Evolutionary conservation across 2,888 invertebrate species (phyloP).

Genomic region (Ochropleura leucogaster): DNA sequence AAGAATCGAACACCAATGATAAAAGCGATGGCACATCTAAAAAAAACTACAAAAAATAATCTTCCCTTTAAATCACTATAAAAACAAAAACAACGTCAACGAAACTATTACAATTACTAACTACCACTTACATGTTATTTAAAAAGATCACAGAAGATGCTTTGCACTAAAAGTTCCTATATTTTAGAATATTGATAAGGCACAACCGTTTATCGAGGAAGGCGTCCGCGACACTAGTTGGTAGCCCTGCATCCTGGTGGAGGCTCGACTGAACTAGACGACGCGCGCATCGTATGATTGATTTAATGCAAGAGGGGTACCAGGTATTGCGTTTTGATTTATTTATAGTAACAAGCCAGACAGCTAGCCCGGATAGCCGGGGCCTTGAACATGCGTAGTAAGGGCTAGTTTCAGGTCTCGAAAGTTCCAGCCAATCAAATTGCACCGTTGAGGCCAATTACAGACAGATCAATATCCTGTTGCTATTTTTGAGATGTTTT

Average conservation of each 20-base stretch:
- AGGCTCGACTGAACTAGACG: slow-evolving; percentile 37
- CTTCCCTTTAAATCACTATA: neutral
- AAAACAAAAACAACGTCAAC: neutral
- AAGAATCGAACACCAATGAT: neutral
- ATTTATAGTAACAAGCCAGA: slow-evolving; percentile 56
- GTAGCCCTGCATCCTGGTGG: slow-evolving; percentile 20
- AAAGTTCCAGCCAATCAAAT: slow-evolving; percentile 7
- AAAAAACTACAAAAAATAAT: neutral
- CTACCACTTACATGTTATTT: slow-evolving; percentile 23
- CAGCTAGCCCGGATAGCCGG: slow-evolving; percentile 20
- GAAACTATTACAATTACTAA: neutral
- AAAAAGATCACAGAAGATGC: slow-evolving; percentile 32
- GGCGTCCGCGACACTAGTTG: slow-evolving; percentile 37
- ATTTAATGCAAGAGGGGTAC: slow-evolving; percentile 62
- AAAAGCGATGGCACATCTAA: neutral
- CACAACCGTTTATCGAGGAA: slow-evolving; percentile 48
- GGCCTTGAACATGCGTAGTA: slow-evolving; percentile 54
- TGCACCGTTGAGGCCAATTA: slow-evolving; percentile 47
- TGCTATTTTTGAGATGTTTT: slow-evolving; percentile 8
- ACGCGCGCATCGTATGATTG: slow-evolving; percentile 71
- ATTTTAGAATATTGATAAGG: slow-evolving; percentile 42
- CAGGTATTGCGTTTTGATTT: slow-evolving; percentile 54
- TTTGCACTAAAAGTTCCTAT: neutral
- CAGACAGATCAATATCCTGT: slow-evolving; percentile 43
- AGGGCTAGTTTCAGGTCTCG: slow-evolving; percentile 32